Conservation (phyloP, 2,113 vertebrate species). For the Pseudopodoces humilis region DNA sequence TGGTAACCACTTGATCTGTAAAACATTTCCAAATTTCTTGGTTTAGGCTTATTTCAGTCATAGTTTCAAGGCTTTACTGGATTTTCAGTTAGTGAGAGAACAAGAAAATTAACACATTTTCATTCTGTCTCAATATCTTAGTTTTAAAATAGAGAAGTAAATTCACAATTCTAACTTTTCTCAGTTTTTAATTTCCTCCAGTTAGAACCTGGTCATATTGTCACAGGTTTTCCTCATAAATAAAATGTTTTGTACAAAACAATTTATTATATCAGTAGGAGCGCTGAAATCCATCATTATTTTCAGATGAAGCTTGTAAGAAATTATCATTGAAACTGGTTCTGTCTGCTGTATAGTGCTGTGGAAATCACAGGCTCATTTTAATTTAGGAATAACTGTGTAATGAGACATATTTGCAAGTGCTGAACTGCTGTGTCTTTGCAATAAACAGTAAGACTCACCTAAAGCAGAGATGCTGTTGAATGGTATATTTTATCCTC, state of each 20-base stretch:
- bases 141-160: not conserved
- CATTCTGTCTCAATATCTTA: not conserved
- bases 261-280: not conserved
- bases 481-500: not conserved
- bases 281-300: not conserved
- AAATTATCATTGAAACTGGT: not conserved
- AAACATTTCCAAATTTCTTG: not conserved
- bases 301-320: not conserved
- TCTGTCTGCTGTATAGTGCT: not conserved
- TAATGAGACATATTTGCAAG: not conserved
- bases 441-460: not conserved
- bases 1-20: accelerated
- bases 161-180: not conserved
- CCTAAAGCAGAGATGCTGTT: not conserved
- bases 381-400: not conserved
- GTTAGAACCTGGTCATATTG: not conserved
- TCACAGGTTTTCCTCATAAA: not conserved
- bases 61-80: not conserved
- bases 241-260: not conserved
- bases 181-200: not conserved
- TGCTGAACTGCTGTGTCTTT: not conserved
- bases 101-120: not conserved
- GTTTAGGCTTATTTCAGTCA: not conserved
- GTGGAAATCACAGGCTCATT: not conserved
- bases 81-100: not conserved